Base-by-base conservation (phyloP, 2,888 invertebrate genomes). In the Prosopocoilus inquinatus region DNA sequence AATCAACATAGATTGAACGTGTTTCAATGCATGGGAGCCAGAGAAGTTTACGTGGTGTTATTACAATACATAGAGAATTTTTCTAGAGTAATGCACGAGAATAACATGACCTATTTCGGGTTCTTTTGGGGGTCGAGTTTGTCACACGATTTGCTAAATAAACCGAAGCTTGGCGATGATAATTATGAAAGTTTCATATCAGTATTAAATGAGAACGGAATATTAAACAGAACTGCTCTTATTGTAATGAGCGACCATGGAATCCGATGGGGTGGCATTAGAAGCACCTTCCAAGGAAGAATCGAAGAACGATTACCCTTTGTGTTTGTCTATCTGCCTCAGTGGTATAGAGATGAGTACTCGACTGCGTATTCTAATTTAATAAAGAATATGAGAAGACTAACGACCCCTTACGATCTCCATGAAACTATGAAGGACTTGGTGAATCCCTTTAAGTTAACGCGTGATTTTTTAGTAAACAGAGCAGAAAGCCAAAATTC, bases 181-280 rank as follows among this genome's bases (percentile, higher is more conserved):
- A 78, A 81, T 45, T 86, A 89, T 65, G 71, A 79, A 61, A 67
- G 76, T 1, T 82, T 90, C 67, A 75, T 94, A 49, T 72, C 75
- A 57, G 74, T 78, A 54, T 71, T 89, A 48, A 76, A 83, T 35
- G 64, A 74, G 0, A 71, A 78, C 1, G 79, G 81, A 1, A 76
- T 83, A 50, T 76, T 91, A 50, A 82, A 89, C 49, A 81, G 84
- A 20, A 91, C 91, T 0, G 80, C 86, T 41, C 66, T 89, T 9
- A 79, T 94, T 49, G 73, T 92, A 8, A 80, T 94, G 79, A 94
- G 94, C 73, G 96, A 96, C 71, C 96, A 96, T 70, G 96, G 96
- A 0, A 86, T 94, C 55, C 80, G 95, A 58, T 94, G 90, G 87
- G 95, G 94, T 2, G 82, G 81, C 5, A 92, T 94, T 64, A 82